Base-by-base conservation (phyloP, 2,888 invertebrate genomes). In the Anthoptus insignis region DNA sequence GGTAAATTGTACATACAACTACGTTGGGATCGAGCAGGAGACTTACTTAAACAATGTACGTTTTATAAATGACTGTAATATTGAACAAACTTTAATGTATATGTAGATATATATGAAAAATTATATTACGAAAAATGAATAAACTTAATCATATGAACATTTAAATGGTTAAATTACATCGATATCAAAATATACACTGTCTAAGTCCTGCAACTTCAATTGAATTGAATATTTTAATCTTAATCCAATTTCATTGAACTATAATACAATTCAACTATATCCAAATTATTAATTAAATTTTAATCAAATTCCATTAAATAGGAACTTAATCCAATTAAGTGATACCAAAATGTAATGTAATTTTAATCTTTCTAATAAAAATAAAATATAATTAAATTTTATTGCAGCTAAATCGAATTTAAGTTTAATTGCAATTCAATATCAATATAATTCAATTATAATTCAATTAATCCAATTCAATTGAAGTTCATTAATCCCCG, bases 401-500 rank as follows among this genome's bases (percentile, higher is more conserved):
- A 47, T 8, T 42, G 16, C 42, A 42, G 19, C 19, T 19, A 13
- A 42, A 21, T 42, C 19, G 42, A 42, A 42, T 42, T n/a, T 11
- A 24, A 24, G 5, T 24, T 37, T 14, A 16, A 39, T 34, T 50
- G 27, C 14, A 54, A 14, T 39, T 56, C 56, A 42, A 16, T 34
- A n/a, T 34, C 6, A 13, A 34, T 37, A 6, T 8, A 37, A 13
- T n/a, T 13, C n/a, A n/a, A n/a, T n/a, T n/a, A n/a, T n/a, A n/a
- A n/a, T n/a, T n/a, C n/a, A n/a, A n/a, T 16, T 3, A 5, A n/a
- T 54, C 24, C 45, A n/a, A 32, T 32, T 24, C 49, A 16, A 13
- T 56, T 24, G 56, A 39, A 11, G 16, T 16, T 74, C 68, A 70
- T 71, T 65, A 65, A 67, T 68, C 67, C 66, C 34, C 64, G 14